Evolutionary conservation across 2,888 invertebrate genomes (phyloP).

Genomic region (Clepsis dumicolana): DNA sequence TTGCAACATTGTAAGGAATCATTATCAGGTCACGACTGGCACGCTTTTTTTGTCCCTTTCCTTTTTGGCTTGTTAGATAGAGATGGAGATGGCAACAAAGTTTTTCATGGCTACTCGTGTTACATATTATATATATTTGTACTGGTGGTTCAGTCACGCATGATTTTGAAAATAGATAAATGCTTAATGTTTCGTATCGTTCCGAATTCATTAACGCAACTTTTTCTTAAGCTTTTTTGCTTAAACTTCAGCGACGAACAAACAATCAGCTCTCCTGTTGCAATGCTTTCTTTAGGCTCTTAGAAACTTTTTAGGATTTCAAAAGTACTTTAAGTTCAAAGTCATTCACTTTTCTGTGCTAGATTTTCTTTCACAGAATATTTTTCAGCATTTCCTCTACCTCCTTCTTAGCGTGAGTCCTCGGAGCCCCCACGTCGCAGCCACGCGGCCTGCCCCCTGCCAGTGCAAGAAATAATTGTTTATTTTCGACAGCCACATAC

Average conservation of each 20-base stretch:
- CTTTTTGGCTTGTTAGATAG: background rate
- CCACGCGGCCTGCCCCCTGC: constrained; percentile 55
- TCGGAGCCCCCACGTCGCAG: constrained; percentile 32
- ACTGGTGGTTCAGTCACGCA: background rate
- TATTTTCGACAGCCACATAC: constrained; percentile 78
- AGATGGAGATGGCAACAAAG: background rate
- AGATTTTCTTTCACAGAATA: background rate
- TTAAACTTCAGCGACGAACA: too few species aligned
- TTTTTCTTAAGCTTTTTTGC: too few species aligned
- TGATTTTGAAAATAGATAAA: background rate
- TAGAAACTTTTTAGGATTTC: too few species aligned
- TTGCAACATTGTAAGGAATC: background rate
- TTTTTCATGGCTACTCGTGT: background rate
- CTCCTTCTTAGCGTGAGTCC: constrained; percentile 2
- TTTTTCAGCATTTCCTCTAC: constrained; percentile 10
- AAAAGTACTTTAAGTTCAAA: too few species aligned
- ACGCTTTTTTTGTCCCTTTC: background rate
- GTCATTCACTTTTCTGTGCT: too few species aligned
- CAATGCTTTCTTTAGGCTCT: too few species aligned
- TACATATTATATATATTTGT: too few species aligned
- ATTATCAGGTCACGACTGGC: background rate
- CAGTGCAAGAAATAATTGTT: constrained; percentile 79
- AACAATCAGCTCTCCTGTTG: too few species aligned
- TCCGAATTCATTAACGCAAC: too few species aligned
- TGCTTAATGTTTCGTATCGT: too few species aligned